Conservation (phyloP, 1,140 invertebrate species). For the Semibalanus balanoides region DNA sequence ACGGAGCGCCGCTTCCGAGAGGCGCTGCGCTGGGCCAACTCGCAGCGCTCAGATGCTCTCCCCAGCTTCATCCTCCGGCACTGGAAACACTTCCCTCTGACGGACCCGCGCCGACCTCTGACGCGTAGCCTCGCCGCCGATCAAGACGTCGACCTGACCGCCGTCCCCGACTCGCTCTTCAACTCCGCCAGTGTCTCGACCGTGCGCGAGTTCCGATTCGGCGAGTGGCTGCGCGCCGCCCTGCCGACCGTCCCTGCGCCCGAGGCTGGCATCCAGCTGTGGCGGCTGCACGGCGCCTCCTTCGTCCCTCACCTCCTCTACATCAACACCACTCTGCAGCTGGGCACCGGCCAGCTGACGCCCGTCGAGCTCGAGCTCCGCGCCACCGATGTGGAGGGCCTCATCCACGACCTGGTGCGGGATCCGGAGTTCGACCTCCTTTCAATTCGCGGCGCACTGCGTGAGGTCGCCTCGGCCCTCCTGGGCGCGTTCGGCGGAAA, state of each 20-base stretch:
- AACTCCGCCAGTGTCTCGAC: background rate
- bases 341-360: background rate
- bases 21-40: background rate
- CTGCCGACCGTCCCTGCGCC: background rate
- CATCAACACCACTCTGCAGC: background rate
- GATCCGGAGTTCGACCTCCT: background rate
- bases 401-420: background rate
- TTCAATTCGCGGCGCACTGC: background rate
- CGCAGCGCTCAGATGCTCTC: background rate
- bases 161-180: background rate
- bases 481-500: background rate
- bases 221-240: background rate
- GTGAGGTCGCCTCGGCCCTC: background rate
- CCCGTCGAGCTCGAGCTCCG: background rate
- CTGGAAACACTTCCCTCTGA: background rate
- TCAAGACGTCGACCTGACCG: background rate
- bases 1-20: background rate
- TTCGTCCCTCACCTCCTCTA: background rate
- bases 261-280: background rate
- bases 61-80: background rate
- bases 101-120: background rate
- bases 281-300: background rate
- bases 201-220: background rate
- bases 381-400: background rate
- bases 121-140: background rate